Evolutionary conservation across 2,888 invertebrate species (phyloP).

Genomic region (Aspidapion aeneum): DNA sequence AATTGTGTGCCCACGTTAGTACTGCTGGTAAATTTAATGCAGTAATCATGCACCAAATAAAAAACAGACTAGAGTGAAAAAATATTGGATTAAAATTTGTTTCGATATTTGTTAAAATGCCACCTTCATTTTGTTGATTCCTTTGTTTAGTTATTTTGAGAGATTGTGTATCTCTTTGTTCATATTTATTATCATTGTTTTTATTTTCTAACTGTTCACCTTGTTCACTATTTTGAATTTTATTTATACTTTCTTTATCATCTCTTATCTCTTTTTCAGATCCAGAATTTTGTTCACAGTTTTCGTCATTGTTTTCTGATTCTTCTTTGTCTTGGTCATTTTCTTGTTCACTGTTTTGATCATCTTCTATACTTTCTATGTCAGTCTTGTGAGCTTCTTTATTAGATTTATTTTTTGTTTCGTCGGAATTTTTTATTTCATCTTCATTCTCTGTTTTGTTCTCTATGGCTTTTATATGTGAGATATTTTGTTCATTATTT

Average conservation of each 20-base stretch:
- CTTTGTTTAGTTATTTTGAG: conserved; percentile 4
- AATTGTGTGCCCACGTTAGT: conserved; percentile 78
- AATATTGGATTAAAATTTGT: conserved; percentile 48
- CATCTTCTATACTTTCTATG: neutral
- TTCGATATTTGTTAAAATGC: neutral
- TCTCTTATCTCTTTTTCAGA: conserved; percentile 1
- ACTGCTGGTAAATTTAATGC: conserved; percentile 68
- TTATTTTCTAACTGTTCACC: neutral
- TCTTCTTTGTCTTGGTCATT: neutral
- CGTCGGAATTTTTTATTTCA: neutral
- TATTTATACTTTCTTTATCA: conserved; percentile 9
- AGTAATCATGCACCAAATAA: conserved; percentile 63
- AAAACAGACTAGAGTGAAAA: conserved; percentile 70
- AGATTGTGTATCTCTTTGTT: neutral
- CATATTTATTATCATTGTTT: conserved; percentile 5
- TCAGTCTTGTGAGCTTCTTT: too few relatives aligned
- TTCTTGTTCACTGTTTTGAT: neutral
- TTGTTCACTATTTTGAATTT: neutral
- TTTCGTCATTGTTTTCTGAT: neutral
- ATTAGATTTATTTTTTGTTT: conserved; percentile 2
- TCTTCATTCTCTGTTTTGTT: conserved; percentile 1
- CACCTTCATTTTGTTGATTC: conserved; percentile 4
- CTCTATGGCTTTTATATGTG: neutral
- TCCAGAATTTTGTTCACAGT: too few relatives aligned
- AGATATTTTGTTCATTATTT: neutral